These are phyloP conservation scores for Solea senegalensis DNA, from an alignment of 2,113 vertebrate genomes.

Conservation along the genomic window DNA sequence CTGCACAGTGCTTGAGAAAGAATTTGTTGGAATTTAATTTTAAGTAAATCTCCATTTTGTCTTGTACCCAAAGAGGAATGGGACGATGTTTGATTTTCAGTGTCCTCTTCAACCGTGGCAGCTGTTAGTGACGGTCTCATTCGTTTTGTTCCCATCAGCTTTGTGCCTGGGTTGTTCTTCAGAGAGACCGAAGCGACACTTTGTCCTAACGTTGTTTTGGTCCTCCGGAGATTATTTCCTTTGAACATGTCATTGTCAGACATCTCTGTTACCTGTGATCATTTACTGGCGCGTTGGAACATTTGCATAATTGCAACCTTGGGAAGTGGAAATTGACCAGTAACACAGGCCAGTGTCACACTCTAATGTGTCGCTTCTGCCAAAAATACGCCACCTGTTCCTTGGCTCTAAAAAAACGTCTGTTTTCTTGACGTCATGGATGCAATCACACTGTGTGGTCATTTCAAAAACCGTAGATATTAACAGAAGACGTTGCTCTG, in stretches of 20 bases:
- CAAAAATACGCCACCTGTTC: neutral
- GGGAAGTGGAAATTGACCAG: neutral
- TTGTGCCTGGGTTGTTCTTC: neutral
- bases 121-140: neutral
- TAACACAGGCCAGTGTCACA: neutral
- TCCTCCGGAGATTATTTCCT: neutral
- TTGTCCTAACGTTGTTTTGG: neutral
- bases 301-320: constrained; percentile 12
- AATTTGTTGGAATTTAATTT: constrained; percentile 31
- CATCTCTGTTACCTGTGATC: neutral
- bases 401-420: neutral
- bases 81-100: constrained; percentile 21
- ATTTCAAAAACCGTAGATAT: neutral
- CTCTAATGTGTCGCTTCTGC: too few species aligned
- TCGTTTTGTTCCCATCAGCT: constrained; percentile 4
- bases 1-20: constrained; percentile 61
- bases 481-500: constrained; percentile 12
- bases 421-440: constrained; percentile 9
- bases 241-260: constrained; percentile 21
- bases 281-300: neutral
- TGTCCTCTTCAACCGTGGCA: constrained; percentile 12
- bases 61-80: constrained; percentile 21
- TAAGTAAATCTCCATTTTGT: constrained; percentile 16
- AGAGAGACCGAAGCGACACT: neutral
- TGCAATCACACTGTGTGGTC: neutral